These are phyloP conservation scores for Phrynosoma platyrhinos DNA, from an alignment of 2,113 vertebrate genomes.

Conservation along the genomic window DNA sequence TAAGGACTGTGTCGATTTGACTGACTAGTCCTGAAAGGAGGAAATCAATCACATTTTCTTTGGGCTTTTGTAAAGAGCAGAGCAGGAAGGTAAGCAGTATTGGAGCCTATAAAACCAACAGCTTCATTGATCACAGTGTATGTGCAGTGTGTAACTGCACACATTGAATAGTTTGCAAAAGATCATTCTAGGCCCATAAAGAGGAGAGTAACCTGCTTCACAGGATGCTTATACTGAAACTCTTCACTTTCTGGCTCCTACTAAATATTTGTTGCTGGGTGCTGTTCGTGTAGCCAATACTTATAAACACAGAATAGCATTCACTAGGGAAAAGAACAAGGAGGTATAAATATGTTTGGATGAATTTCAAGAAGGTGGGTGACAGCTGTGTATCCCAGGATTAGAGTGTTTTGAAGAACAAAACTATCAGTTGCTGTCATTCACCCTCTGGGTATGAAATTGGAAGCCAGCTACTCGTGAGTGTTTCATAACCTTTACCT, in stretches of 20 bases:
- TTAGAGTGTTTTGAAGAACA: conserved; percentile 66
- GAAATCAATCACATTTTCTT: neutral
- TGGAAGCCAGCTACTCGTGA: conserved; percentile 67
- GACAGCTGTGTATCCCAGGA: conserved; percentile 65
- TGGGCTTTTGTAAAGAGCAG: neutral
- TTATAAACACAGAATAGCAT: neutral
- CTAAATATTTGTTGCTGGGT: neutral
- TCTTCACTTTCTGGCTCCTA: neutral
- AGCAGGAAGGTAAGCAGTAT: neutral
- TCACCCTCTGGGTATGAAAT: conserved; percentile 67
- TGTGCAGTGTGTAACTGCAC: accelerated
- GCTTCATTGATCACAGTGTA: neutral
- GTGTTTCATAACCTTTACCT: conserved; percentile 73
- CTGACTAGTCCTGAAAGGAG: conserved; percentile 12
- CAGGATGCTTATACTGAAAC: accelerated
- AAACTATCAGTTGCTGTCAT: conserved; percentile 65
- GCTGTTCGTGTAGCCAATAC: neutral
- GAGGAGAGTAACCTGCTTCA: neutral
- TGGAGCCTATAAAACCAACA: conserved; percentile 9
- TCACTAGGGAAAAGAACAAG: conserved; percentile 22
- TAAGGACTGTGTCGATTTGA: neutral
- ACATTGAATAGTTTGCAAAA: neutral
- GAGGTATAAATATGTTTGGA: conserved; percentile 48
- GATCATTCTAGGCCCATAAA: neutral
- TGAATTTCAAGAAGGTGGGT: conserved; percentile 54